Evolutionary conservation across 1,140 invertebrate genomes (phyloP).

Genomic region (Delia radicum): DNA sequence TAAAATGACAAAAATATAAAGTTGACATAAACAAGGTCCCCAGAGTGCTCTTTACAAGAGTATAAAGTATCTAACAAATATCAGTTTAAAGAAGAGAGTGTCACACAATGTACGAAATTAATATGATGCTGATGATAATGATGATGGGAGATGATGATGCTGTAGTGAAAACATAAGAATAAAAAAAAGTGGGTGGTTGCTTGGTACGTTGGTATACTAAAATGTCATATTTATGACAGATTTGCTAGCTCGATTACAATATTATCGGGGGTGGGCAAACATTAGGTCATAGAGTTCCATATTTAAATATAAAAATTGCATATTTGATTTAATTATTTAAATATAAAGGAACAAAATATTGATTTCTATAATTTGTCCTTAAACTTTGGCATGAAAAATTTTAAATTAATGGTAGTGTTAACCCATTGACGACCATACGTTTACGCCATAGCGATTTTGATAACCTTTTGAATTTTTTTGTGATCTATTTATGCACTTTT

Average conservation of each 20-base stretch:
- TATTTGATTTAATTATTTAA: too few species aligned
- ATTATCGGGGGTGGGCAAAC: too few species aligned
- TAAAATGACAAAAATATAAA: conserved; percentile 32
- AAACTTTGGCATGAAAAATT: too few species aligned
- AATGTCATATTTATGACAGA: conserved; percentile 48
- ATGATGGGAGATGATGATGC: background rate
- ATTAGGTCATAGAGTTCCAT: too few species aligned
- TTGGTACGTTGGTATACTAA: conserved; percentile 6
- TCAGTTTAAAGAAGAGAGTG: conserved; percentile 6
- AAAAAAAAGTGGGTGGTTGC: background rate
- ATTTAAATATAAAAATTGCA: too few species aligned
- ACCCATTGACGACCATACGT: too few species aligned
- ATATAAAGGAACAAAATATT: too few species aligned
- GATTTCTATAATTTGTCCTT: too few species aligned
- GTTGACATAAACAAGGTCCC: conserved; percentile 56
- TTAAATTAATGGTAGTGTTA: too few species aligned
- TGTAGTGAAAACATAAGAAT: background rate
- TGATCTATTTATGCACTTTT: too few species aligned
- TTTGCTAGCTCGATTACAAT: conserved; percentile 39
- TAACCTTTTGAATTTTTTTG: too few species aligned
- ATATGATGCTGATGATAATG: background rate
- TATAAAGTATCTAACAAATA: conserved; percentile 9
- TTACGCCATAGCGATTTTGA: too few species aligned
- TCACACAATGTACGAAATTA: background rate
- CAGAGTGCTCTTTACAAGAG: conserved; percentile 46